A percentile compares a stretch with the other conserved stretches of the same genome.
phyloP scores from a whole-genome alignment of 2,888 invertebrate species.

The Suillia variegata region DNA sequence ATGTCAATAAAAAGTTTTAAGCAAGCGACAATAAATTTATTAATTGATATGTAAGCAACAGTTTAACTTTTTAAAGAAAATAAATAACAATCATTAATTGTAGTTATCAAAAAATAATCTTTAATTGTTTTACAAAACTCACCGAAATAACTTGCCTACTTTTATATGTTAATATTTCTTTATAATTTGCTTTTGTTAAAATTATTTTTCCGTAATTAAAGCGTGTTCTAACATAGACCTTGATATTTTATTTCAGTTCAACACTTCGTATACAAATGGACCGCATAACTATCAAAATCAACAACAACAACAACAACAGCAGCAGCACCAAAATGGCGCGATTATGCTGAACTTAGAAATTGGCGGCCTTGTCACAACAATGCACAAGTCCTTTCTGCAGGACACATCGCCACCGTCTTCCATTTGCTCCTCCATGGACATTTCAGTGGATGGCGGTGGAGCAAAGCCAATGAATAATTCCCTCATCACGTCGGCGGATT shows the following conservation, averaged over 20 bases:
- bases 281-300: slow-evolving; percentile 22
- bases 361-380: slow-evolving; percentile 58
- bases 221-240: too few relatives aligned
- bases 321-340: slow-evolving; percentile 27
- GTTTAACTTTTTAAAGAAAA: too few relatives aligned
- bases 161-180: too few relatives aligned
- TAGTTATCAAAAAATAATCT: too few relatives aligned
- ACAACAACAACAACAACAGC: slow-evolving; percentile 29
- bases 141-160: too few relatives aligned
- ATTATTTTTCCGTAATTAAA: too few relatives aligned
- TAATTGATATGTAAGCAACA: too few relatives aligned
- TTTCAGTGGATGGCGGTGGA: slow-evolving; percentile 50
- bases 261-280: slow-evolving; percentile 17
- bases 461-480: slow-evolving; percentile 59
- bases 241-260: slow-evolving; percentile 25
- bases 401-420: slow-evolving; percentile 60
- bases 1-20: too few relatives aligned
- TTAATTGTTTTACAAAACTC: too few relatives aligned
- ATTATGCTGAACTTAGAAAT: slow-evolving; percentile 55
- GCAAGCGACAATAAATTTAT: too few relatives aligned
- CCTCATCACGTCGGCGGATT: slow-evolving; percentile 59
- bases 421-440: slow-evolving; percentile 55
- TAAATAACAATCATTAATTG: too few relatives aligned
- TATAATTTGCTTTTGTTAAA: too few relatives aligned
- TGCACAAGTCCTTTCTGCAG: slow-evolving; percentile 58